A percentile compares a stretch with the other conserved stretches of the same genome.
phyloP scores from a whole-genome alignment of 2,113 vertebrate species.

The Sander vitreus region DNA sequence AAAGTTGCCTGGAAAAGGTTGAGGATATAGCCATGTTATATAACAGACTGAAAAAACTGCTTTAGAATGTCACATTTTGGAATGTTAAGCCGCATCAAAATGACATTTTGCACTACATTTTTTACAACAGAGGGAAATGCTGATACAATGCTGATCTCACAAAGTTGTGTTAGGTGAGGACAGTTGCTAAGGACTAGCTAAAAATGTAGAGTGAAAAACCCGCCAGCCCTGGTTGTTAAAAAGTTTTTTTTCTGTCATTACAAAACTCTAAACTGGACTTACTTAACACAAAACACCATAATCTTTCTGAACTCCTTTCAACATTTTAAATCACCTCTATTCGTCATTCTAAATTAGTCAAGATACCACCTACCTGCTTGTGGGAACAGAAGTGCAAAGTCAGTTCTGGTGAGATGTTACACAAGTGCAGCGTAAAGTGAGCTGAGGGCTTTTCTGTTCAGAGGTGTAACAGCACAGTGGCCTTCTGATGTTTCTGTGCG shows the following conservation, averaged over 20 bases:
- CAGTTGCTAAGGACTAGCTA: not conserved
- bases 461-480: constrained; percentile 6
- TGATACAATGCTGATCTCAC: not conserved
- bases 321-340: constrained; percentile 2
- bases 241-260: not conserved
- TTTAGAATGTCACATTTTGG: not conserved
- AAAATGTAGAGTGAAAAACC: not conserved
- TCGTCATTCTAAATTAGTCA: constrained; percentile 31
- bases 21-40: not conserved
- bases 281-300: not conserved
- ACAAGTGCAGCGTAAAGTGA: not conserved
- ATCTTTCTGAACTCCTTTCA: not conserved
- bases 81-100: not conserved
- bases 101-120: not conserved
- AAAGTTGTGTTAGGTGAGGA: not conserved
- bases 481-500: constrained; percentile 40
- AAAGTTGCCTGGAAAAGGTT: not conserved
- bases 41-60: not conserved
- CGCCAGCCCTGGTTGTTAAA: not conserved
- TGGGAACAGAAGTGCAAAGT: constrained; percentile 10
- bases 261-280: not conserved
- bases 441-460: not conserved
- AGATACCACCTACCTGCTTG: constrained; percentile 62
- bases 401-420: constrained; percentile 3
- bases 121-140: not conserved